Evolutionary conservation across 2,113 vertebrate genomes (phyloP).

Genomic region (Stomatorhinus ivindoensis): DNA sequence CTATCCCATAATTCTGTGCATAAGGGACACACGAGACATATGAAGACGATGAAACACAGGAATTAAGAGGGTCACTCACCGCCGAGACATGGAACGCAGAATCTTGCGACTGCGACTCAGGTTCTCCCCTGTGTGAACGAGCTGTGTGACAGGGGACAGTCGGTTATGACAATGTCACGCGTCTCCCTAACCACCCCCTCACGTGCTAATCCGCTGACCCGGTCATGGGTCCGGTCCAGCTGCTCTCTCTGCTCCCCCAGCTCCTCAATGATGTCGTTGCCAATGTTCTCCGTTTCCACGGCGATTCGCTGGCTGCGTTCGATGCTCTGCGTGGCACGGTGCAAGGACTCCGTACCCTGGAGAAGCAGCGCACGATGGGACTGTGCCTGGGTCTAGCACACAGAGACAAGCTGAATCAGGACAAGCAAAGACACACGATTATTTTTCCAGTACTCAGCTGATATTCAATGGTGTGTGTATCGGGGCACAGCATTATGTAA

Average conservation of each 20-base stretch:
- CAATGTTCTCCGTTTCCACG: constrained; percentile 80
- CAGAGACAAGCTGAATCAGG: neutral
- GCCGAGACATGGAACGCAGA: constrained; percentile 81
- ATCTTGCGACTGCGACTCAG: constrained; percentile 87
- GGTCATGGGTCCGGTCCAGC: constrained; percentile 77
- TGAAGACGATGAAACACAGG: neutral
- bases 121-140: constrained; percentile 86
- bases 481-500: neutral
- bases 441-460: neutral
- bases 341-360: constrained; percentile 80
- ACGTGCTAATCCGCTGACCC: constrained; percentile 59
- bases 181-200: neutral
- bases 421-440: neutral
- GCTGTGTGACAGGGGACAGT: constrained; percentile 52
- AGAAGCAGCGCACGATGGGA: constrained; percentile 83
- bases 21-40: neutral
- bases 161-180: neutral
- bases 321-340: constrained; percentile 79
- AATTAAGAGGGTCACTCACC: constrained; percentile 55
- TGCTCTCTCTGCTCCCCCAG: constrained; percentile 90
- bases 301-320: constrained; percentile 84
- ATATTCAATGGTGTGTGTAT: neutral
- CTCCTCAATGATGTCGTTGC: constrained; percentile 86
- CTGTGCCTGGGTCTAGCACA: constrained; percentile 67
- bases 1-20: neutral